A percentile compares a stretch with the other conserved stretches of the same genome.
Evolutionary conservation across 2,797 vertebrate genomes (phyloP).

Genomic region (Ptychadena robeensis): DNA sequence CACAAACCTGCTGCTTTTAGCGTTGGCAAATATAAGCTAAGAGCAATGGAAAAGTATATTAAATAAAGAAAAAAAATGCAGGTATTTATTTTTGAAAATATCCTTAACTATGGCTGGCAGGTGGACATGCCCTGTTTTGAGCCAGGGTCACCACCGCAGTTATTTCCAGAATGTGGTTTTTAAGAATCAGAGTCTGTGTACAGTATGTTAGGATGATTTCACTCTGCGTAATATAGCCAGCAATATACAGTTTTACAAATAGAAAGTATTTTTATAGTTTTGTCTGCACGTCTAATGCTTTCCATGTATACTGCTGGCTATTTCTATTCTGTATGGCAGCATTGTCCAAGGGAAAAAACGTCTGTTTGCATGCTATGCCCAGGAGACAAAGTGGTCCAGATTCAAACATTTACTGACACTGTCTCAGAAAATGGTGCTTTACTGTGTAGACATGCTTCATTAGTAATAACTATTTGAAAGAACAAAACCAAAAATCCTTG

Average conservation of each 20-base stretch:
- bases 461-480: constrained; percentile 23
- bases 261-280: not conserved
- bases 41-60: not conserved
- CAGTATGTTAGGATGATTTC: not conserved
- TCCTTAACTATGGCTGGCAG: not conserved
- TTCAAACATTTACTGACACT: not conserved
- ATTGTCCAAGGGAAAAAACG: constrained; percentile 15
- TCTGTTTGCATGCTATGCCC: not conserved
- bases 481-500: constrained; percentile 4
- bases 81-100: not conserved
- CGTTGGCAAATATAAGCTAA: no score
- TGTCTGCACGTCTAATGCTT: constrained; percentile 21
- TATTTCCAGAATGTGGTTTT: not conserved
- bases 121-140: not conserved
- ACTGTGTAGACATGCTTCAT: constrained; percentile 15
- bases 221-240: not conserved
- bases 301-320: constrained; percentile 26
- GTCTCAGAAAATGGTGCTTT: not conserved
- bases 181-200: no score
- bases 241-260: not conserved
- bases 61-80: no score
- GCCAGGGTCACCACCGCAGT: not conserved
- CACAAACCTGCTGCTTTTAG: no score
- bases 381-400: constrained; percentile 3
- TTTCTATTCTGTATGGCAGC: constrained; percentile 30